Conservation (phyloP, 2,888 invertebrate genomes). For the Listrodromus nycthemerus region DNA sequence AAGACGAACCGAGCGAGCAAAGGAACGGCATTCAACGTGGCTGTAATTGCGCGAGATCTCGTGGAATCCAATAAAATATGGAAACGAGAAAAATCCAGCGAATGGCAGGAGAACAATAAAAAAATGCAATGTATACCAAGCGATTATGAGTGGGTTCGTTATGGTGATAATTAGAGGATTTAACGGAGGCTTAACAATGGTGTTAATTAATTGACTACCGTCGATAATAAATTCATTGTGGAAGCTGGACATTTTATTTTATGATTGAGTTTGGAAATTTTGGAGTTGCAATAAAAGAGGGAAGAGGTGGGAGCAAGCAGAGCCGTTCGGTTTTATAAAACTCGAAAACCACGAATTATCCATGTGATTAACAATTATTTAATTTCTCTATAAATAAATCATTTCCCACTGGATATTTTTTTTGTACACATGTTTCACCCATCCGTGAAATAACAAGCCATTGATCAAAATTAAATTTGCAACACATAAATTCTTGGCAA, state of each 20-base stretch:
- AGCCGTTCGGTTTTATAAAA: background rate
- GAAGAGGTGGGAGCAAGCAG: background rate
- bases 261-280: background rate
- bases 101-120: slow-evolving; percentile 29
- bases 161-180: slow-evolving; percentile 4
- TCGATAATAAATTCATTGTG: background rate
- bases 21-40: slow-evolving; percentile 9
- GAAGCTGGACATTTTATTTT: background rate
- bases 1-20: background rate
- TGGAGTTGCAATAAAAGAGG: no score
- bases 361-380: background rate
- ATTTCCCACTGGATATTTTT: background rate
- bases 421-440: background rate
- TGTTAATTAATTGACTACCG: background rate
- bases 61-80: slow-evolving; percentile 33
- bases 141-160: slow-evolving; percentile 37
- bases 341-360: background rate
- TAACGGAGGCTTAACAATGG: slow-evolving; percentile 23
- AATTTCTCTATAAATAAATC: background rate
- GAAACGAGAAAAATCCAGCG: slow-evolving; percentile 33
- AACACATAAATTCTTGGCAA: background rate
- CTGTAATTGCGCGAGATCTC: slow-evolving; percentile 38
- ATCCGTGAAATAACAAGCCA: background rate
- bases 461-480: slow-evolving; percentile 18
- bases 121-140: slow-evolving; percentile 54